These are phyloP conservation scores for Loris lydekkerianus DNA, from an alignment of 2,797 vertebrate species.

Conservation along the genomic window DNA sequence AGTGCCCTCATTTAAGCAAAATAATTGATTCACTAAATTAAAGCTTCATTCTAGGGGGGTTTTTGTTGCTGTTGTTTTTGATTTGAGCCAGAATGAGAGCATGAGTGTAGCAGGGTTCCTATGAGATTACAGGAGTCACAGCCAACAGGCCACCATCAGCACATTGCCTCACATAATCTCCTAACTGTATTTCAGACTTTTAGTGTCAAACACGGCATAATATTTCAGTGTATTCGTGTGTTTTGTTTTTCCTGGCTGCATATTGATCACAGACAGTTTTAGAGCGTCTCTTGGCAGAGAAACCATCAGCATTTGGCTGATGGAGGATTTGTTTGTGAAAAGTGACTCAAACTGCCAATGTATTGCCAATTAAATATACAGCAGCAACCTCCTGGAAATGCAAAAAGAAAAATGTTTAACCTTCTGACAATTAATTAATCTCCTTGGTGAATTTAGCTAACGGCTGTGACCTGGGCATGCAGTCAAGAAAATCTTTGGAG, in stretches of 20 bases:
- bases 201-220: conserved; percentile 14
- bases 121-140: background rate
- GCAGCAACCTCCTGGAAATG: background rate
- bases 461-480: background rate
- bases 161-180: conserved; percentile 13
- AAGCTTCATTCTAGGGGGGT: background rate
- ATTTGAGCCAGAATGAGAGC: background rate
- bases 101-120: background rate
- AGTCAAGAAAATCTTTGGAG: conserved; percentile 4
- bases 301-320: conserved; percentile 67
- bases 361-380: conserved; percentile 69
- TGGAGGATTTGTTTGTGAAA: conserved; percentile 65
- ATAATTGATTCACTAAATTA: conserved; percentile 58
- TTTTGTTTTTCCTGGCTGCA: conserved; percentile 56
- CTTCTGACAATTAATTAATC: conserved; percentile 70
- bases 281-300: conserved; percentile 65
- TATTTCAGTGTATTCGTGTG: conserved; percentile 2
- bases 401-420: background rate
- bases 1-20: conserved; percentile 58
- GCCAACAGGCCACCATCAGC: background rate
- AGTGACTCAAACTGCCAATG: conserved; percentile 56
- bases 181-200: conserved; percentile 40
- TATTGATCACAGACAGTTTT: conserved; percentile 53
- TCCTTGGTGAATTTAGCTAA: conserved; percentile 50
- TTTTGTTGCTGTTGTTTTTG: background rate